A percentile compares a stretch with the other conserved stretches of the same genome.
Evolutionary conservation across 1,140 invertebrate genomes (phyloP).

Genomic region (Diorhabda sublineata): DNA sequence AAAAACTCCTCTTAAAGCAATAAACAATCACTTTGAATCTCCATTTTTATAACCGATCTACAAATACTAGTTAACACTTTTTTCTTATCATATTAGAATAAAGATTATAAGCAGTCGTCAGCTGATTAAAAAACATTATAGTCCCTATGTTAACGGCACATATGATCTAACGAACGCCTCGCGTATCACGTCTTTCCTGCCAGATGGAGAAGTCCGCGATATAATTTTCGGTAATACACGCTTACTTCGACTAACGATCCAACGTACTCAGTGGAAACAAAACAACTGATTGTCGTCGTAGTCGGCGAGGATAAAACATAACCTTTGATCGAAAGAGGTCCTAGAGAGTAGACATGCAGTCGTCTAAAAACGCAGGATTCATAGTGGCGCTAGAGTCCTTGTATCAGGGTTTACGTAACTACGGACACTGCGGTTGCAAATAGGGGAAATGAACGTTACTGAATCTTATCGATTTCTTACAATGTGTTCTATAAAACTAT

Average conservation of each 20-base stretch:
- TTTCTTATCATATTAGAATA: not conserved
- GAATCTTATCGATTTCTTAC: no score
- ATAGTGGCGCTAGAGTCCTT: not conserved
- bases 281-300: not conserved
- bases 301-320: conserved; percentile 14
- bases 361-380: conserved; percentile 18
- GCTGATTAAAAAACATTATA: conserved; percentile 14
- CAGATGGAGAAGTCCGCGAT: conserved; percentile 19
- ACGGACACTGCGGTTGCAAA: no score
- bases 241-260: conserved; percentile 5
- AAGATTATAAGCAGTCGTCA: conserved; percentile 14
- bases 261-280: conserved; percentile 6
- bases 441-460: no score
- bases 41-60: conserved; percentile 1
- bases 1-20: no score
- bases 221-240: not conserved
- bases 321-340: conserved; percentile 21
- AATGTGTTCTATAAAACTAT: no score
- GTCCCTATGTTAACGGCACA: not conserved
- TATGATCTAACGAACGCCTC: not conserved
- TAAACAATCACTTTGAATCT: conserved; percentile 1
- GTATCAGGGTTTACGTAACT: not conserved
- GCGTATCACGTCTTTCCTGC: conserved; percentile 9
- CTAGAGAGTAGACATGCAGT: conserved; percentile 11
- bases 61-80: conserved; percentile 19